Conservation (phyloP, 2,797 vertebrate genomes). For the Tenualosa thibaudeaui region DNA sequence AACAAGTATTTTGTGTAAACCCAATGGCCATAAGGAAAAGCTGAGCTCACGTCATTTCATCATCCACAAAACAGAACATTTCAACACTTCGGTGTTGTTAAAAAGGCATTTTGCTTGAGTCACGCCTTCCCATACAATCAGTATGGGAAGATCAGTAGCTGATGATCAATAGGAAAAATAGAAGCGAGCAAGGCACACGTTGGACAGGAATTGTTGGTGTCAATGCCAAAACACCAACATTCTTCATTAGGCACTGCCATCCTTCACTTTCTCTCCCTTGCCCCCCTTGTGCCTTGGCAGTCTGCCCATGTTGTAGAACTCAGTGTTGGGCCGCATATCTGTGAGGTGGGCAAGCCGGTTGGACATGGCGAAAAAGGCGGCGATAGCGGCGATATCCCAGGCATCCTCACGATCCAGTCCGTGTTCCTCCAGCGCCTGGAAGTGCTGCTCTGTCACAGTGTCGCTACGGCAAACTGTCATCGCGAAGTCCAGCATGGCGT, state of each 20-base stretch:
- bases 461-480: slow-evolving; percentile 78
- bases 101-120: background rate
- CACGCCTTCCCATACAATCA: background rate
- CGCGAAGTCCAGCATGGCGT: slow-evolving; percentile 84
- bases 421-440: slow-evolving; percentile 75
- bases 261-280: background rate
- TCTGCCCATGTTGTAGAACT: slow-evolving; percentile 84
- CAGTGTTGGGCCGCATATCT: slow-evolving; percentile 78
- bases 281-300: slow-evolving; percentile 62
- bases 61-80: background rate
- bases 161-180: background rate
- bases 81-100: background rate
- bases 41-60: no score
- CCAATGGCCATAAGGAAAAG: background rate
- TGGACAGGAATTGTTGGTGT: background rate
- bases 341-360: slow-evolving; percentile 81
- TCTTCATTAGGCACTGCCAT: background rate
- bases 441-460: slow-evolving; percentile 80
- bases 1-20: background rate
- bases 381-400: slow-evolving; percentile 83
- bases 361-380: slow-evolving; percentile 86
- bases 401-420: slow-evolving; percentile 83
- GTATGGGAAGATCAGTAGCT: no score
- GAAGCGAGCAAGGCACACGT: background rate
- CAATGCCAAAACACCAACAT: background rate